Conservation (phyloP, 2,888 invertebrate genomes). For the Ophion ventricosus region DNA sequence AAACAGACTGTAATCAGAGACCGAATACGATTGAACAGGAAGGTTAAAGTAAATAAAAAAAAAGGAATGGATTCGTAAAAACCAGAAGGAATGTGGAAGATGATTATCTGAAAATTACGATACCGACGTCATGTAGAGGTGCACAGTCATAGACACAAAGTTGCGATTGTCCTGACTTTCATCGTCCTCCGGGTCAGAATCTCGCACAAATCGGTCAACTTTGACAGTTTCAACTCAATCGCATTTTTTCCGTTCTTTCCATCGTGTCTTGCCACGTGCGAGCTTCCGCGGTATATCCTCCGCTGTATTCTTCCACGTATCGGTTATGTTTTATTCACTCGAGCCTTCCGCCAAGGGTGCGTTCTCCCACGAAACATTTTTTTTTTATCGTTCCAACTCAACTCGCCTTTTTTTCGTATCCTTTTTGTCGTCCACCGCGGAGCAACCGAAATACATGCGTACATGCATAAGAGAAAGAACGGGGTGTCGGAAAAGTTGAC, state of each 20-base stretch:
- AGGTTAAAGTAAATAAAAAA: neutral
- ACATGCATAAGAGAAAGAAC: constrained; percentile 1
- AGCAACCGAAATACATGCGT: constrained; percentile 29
- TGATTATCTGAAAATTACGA: too few species aligned
- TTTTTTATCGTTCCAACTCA: constrained; percentile 50
- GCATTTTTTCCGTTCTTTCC: neutral
- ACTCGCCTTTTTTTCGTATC: constrained; percentile 29
- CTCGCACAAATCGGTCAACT: neutral
- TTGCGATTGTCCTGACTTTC: neutral
- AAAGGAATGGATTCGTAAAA: neutral
- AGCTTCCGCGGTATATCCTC: constrained; percentile 10
- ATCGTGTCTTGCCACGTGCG: neutral
- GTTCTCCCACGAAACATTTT: constrained; percentile 56
- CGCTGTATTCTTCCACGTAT: constrained; percentile 54
- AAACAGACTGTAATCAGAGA: too few species aligned
- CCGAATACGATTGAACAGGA: too few species aligned
- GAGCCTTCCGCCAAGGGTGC: constrained; percentile 4
- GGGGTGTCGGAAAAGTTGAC: constrained; percentile 69
- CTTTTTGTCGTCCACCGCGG: constrained; percentile 21
- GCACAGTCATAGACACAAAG: neutral
- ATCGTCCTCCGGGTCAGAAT: neutral
- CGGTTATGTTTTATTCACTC: constrained; percentile 32
- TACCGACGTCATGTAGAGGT: too few species aligned
- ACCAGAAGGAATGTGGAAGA: neutral
- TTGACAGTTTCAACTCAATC: neutral